Evolutionary conservation across 2,797 vertebrate species (phyloP).

Genomic region (Cossypha caffra): DNA sequence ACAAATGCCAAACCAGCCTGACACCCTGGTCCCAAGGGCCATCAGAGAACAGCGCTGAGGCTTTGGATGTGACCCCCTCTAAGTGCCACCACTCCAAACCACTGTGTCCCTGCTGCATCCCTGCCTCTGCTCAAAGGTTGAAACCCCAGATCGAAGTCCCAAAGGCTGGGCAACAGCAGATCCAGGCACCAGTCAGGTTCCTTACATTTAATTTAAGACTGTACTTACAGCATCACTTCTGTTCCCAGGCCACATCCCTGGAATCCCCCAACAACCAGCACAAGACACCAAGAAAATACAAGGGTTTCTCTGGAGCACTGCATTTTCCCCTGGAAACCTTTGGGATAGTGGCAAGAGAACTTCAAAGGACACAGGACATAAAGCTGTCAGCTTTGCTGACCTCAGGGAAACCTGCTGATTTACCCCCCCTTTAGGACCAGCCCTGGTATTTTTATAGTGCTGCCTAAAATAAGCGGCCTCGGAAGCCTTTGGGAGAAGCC

Average conservation of each 20-base stretch:
- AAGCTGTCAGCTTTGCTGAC: neutral
- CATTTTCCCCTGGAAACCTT: neutral
- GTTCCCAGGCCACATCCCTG: neutral
- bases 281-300: neutral
- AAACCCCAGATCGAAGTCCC: neutral
- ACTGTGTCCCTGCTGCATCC: neutral
- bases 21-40: neutral
- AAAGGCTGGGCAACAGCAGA: neutral
- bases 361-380: neutral
- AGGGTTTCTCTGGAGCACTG: neutral
- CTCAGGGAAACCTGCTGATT: conserved; percentile 5
- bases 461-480: conserved; percentile 10
- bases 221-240: neutral
- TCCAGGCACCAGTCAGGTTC: fast-evolving
- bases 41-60: fast-evolving
- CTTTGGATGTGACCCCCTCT: neutral
- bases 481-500: neutral
- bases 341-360: neutral
- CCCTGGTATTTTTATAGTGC: conserved; percentile 1
- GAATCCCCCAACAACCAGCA: neutral
- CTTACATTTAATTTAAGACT: neutral
- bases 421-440: neutral
- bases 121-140: neutral
- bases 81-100: neutral
- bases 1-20: neutral